phyloP scores from a whole-genome alignment of 2,113 vertebrate species.

The Mixornis gularis region DNA sequence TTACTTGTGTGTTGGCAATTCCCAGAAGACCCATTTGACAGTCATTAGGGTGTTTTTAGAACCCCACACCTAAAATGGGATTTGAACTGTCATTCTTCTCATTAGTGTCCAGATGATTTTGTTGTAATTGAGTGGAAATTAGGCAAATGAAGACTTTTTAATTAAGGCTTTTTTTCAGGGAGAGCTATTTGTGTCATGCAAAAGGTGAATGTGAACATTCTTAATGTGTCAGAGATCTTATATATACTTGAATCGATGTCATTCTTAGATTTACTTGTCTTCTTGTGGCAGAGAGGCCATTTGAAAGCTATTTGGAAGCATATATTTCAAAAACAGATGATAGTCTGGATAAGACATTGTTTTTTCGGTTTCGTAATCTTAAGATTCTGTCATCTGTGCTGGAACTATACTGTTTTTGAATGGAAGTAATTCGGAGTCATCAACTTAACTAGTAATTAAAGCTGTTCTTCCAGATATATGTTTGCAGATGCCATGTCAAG shows the following conservation, averaged over 20 bases:
- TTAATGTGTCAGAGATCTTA: background rate
- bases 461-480: background rate
- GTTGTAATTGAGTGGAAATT: background rate
- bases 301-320: background rate
- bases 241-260: background rate
- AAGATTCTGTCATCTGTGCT: background rate
- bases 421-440: background rate
- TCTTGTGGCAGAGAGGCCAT: background rate
- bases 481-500: background rate
- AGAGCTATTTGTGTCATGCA: background rate
- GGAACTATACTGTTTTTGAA: background rate
- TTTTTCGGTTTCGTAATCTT: background rate
- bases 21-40: background rate
- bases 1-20: background rate
- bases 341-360: background rate
- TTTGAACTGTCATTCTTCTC: background rate
- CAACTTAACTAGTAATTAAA: slow-evolving; percentile 4
- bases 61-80: background rate
- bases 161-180: background rate
- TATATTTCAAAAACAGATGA: background rate
- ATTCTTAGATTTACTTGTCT: background rate
- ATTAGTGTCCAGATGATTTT: background rate
- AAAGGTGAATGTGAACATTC: background rate
- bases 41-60: background rate
- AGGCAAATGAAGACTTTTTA: background rate